Conservation (phyloP, 2,888 invertebrate species). For the Cerastoderma edule region DNA sequence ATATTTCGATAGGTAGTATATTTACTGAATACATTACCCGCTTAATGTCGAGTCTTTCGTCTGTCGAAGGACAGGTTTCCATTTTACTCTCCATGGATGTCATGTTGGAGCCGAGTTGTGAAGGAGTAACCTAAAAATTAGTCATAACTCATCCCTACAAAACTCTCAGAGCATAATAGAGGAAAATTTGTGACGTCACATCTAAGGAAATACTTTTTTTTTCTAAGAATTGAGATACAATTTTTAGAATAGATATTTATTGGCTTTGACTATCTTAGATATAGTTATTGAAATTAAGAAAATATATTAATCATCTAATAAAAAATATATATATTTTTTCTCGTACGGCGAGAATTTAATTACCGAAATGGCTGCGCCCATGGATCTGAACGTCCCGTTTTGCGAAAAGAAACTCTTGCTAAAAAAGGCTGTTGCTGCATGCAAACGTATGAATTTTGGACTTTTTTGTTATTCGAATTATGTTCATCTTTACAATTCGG, state of each 20-base stretch:
- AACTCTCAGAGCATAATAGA: constrained; percentile 38
- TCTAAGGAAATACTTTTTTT: too few species aligned
- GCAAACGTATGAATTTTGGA: constrained; percentile 53
- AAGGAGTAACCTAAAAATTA: constrained; percentile 15
- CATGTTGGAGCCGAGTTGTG: constrained; percentile 57
- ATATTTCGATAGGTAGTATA: background rate
- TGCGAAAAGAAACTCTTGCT: constrained; percentile 44
- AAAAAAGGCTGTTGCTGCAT: constrained; percentile 55
- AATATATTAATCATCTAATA: too few species aligned
- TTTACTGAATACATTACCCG: constrained; percentile 77
- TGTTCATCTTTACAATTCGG: too few species aligned
- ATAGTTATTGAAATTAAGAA: too few species aligned
- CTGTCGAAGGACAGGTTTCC: constrained; percentile 79
- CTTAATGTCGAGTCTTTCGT: constrained; percentile 77
- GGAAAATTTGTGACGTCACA: constrained; percentile 65
- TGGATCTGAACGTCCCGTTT: constrained; percentile 66
- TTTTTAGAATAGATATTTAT: too few species aligned
- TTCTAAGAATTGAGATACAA: too few species aligned
- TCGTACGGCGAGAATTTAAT: constrained; percentile 4
- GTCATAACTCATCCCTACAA: constrained; percentile 23
- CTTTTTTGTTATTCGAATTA: too few species aligned
- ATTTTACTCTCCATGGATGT: constrained; percentile 79
- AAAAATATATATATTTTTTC: constrained; percentile 13
- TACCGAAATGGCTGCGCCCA: constrained; percentile 54
- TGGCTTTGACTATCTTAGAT: too few species aligned